Conservation (phyloP, 1,140 invertebrate species). For the Mercenaria mercenaria region DNA sequence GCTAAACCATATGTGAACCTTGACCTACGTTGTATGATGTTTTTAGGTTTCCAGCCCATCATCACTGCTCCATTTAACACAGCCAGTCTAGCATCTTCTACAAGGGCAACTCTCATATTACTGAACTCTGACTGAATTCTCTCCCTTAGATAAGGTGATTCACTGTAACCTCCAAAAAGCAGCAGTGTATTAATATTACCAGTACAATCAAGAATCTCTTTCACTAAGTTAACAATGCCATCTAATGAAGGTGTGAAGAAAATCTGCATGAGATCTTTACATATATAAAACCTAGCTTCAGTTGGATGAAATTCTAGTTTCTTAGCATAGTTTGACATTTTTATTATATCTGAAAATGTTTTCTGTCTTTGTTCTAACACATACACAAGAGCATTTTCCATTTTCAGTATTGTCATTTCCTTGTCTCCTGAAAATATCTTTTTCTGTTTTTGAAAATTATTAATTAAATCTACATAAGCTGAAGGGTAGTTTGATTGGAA, state of each 20-base stretch:
- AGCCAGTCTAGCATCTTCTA: neutral
- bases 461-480: neutral
- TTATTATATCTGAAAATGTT: neutral
- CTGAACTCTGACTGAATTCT: no score
- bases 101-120: no score
- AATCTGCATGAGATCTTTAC: neutral
- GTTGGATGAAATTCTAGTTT: neutral
- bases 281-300: neutral
- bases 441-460: neutral
- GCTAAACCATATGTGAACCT: constrained; percentile 11
- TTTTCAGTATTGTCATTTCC: neutral
- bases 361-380: neutral
- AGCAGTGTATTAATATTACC: neutral
- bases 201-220: neutral
- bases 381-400: neutral
- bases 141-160: neutral
- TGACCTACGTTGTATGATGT: neutral
- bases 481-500: neutral
- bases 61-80: neutral
- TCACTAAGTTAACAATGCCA: neutral
- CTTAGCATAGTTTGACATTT: neutral
- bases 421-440: neutral
- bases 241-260: constrained; percentile 9
- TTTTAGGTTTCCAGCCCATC: neutral
- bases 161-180: constrained; percentile 51